phyloP scores from a whole-genome alignment of 2,797 vertebrate genomes.

The Adrianichthys oophorus region DNA sequence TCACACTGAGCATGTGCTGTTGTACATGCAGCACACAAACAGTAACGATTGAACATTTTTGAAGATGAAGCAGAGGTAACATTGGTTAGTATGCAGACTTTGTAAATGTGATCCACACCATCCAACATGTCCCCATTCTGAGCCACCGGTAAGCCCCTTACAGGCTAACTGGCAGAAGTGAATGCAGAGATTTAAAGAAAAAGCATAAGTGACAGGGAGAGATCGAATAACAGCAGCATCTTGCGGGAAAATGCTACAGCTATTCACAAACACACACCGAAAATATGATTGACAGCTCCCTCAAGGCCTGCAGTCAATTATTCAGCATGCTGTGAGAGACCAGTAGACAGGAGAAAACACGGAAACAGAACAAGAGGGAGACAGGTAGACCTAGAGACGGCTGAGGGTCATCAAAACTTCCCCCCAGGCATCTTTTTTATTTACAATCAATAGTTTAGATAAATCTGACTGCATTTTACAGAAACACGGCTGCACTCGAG shows the following conservation, averaged over 20 bases:
- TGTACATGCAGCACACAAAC: constrained; percentile 12
- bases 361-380: constrained; percentile 25
- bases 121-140: background rate
- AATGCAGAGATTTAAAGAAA: constrained; percentile 12
- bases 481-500: constrained; percentile 29
- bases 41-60: background rate
- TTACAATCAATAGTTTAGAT: constrained; percentile 61
- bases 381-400: constrained; percentile 7
- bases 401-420: constrained; percentile 50
- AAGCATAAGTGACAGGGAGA: constrained; percentile 13
- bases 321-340: constrained; percentile 56
- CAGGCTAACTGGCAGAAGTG: constrained; percentile 4
- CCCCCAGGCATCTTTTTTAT: constrained; percentile 48
- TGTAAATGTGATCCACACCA: constrained; percentile 4
- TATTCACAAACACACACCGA: constrained; percentile 13
- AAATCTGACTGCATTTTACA: constrained; percentile 64
- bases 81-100: constrained; percentile 5
- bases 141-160: background rate
- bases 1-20: background rate
- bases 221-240: constrained; percentile 30
- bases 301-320: constrained; percentile 60
- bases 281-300: constrained; percentile 67
- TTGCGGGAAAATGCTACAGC: constrained; percentile 33
- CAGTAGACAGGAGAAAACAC: constrained; percentile 36
- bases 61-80: background rate